These are phyloP conservation scores for Myiagra hebetior DNA, from an alignment of 2,113 vertebrate genomes.

Conservation along the genomic window DNA sequence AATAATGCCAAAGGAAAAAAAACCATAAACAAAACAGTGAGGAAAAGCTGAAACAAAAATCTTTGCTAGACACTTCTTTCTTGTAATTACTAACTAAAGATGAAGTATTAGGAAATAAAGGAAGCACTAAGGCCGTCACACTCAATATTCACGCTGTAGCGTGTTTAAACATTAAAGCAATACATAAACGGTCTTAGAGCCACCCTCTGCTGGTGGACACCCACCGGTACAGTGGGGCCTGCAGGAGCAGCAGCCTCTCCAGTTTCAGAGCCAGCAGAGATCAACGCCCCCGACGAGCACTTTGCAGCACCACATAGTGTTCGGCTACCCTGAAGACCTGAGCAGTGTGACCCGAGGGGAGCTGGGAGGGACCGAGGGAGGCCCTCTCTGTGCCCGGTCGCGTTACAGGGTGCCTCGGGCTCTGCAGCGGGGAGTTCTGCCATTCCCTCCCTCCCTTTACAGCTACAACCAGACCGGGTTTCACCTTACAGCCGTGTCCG, in stretches of 20 bases:
- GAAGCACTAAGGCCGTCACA: rapidly evolving
- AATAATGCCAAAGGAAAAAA: not conserved
- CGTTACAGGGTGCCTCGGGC: rapidly evolving
- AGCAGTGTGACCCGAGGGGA: not conserved
- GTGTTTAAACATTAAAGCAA: not conserved
- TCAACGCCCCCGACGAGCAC: rapidly evolving
- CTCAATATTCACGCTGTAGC: not conserved
- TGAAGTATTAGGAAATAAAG: not conserved
- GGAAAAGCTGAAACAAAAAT: not conserved
- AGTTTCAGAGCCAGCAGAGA: not conserved
- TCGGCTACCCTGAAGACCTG: rapidly evolving
- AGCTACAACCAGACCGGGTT: not conserved
- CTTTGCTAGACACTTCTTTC: not conserved
- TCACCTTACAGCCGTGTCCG: not conserved
- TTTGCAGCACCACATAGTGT: rapidly evolving
- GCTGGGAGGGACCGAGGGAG: rapidly evolving
- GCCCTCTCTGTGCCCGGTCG: rapidly evolving
- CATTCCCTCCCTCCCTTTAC: not conserved
- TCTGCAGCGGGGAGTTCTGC: not conserved
- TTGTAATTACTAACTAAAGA: not conserved
- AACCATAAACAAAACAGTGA: not conserved
- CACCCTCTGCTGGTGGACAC: not conserved
- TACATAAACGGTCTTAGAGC: rapidly evolving
- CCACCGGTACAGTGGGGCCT: not conserved
- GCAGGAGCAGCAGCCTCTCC: not conserved